Base-by-base conservation (phyloP, 2,797 vertebrate species). In the Eulemur mongoz region DNA sequence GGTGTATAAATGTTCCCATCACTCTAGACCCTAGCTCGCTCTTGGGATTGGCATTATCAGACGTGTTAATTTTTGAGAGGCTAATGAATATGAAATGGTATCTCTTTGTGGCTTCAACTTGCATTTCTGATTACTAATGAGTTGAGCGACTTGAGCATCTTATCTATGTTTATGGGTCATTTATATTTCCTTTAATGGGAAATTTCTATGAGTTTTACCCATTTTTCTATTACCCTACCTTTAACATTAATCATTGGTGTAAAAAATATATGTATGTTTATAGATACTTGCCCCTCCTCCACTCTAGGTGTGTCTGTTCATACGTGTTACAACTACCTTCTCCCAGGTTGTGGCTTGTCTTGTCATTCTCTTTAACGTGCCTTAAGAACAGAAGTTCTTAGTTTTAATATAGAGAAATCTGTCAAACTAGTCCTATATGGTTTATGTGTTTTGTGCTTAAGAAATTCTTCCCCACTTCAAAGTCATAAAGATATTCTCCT, bases 131-230 rank as follows among this genome's bases (percentile, higher is more conserved):
- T 86, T 79, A 73, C 30, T 89, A 85, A 80, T 40, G 61, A 61
- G 32, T 22, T 87, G 32, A 76, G 22, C 22, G 23, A 61, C 32
- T 17, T 90, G 32, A 76, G 22, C 13, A 59, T 59, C 50, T 86
- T 93, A 84, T 61, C 45, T 57, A 17, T 73, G 65, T 59, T 59
- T 59, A 59, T 57, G 32, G 9, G 27, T 67, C 59, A 85, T n/a
- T 73, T 78, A 27, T 92, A 67, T 91, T 88, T 91, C 30, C 25
- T 91, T 88, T n/a, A 59, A 67, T 84, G 23, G 89, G 40, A 93
- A 93, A 54, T 38, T 40, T 86, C 52, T 75, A 12, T 65, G 27
- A 38, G 43, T 80, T 72, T 59, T 69, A 48, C 8, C 25, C 52
- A 72, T 61, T 72, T 79, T 69, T 76, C n/a, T 84, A 45, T 3